Conservation (phyloP, 2,113 vertebrate genomes). For the Himantopus leucocephalus region DNA sequence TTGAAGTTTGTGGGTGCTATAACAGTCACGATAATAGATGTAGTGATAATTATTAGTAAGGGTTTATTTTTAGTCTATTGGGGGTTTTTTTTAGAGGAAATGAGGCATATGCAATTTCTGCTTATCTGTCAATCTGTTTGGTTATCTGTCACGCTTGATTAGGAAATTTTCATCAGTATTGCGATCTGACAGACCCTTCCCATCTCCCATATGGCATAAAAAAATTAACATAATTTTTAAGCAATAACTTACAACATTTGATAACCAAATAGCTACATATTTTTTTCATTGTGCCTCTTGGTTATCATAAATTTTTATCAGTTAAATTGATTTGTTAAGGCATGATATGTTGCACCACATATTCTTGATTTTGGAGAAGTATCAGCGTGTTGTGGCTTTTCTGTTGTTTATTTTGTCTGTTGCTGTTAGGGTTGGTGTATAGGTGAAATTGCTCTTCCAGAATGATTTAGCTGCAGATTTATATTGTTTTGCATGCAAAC, state of each 20-base stretch:
- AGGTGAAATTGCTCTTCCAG: not conserved
- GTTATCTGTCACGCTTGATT: not conserved
- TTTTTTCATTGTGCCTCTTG: not conserved
- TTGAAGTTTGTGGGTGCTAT: not conserved
- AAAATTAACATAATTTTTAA: not conserved
- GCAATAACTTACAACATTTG: not conserved
- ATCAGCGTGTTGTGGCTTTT: not conserved
- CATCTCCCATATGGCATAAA: not conserved
- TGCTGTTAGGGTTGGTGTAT: not conserved
- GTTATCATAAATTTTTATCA: not conserved
- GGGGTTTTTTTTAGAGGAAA: not conserved
- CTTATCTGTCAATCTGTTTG: not conserved
- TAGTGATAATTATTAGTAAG: not conserved
- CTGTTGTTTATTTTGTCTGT: not conserved
- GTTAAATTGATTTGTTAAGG: not conserved
- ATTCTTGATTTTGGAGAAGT: not conserved
- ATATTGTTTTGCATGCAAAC: not conserved
- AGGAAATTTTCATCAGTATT: not conserved
- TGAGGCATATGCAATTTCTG: not conserved
- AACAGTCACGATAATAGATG: not conserved
- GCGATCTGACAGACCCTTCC: not conserved
- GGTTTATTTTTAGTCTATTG: not conserved
- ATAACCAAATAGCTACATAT: not conserved
- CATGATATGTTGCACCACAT: fast-evolving
- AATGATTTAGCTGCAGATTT: not conserved